Percentiles rank a stretch among this genome's conserved stretches.
Conservation (phyloP, 92 coral and sea anemone genomes). For the Blastomussa wellsi region DNA sequence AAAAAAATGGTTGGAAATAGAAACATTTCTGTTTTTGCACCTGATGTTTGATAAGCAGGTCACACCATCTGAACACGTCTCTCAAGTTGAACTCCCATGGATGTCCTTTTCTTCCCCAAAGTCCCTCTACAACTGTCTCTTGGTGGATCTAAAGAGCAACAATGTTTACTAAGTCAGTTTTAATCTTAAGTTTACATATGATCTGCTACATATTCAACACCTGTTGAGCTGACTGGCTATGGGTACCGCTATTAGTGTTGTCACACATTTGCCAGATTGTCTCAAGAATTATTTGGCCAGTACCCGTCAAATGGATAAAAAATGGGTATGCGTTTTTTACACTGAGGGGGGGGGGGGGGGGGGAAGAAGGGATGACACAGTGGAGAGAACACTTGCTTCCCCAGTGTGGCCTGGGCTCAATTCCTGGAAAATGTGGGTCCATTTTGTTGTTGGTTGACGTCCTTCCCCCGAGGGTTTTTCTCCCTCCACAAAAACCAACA, state of each 20-base stretch:
- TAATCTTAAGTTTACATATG: background rate
- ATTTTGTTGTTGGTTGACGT: too few species aligned
- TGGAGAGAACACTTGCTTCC: too few species aligned
- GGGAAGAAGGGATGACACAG: too few species aligned
- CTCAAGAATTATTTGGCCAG: background rate
- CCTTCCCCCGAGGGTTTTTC: too few species aligned
- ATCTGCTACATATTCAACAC: background rate
- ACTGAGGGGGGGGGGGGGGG: too few species aligned
- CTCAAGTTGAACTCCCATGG: slow-evolving; percentile 97
- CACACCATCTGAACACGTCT: slow-evolving; percentile 99
- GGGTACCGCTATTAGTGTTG: too few species aligned
- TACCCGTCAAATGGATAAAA: too few species aligned
- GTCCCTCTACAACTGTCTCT: slow-evolving; percentile 75
- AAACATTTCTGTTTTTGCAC: slow-evolving; percentile 25
- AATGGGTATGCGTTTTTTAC: too few species aligned
- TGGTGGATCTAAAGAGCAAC: slow-evolving; percentile 62
- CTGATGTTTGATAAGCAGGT: slow-evolving; percentile 76
- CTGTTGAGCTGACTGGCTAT: too few species aligned
- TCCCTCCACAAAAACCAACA: too few species aligned
- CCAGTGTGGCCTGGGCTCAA: too few species aligned
- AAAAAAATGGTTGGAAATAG: background rate
- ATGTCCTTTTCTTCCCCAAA: slow-evolving; percentile 83
- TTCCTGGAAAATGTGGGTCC: too few species aligned
- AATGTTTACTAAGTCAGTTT: background rate
- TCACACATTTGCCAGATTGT: background rate